Base-by-base conservation (phyloP, 2,797 vertebrate genomes). In the Gymnodraco acuticeps region DNA sequence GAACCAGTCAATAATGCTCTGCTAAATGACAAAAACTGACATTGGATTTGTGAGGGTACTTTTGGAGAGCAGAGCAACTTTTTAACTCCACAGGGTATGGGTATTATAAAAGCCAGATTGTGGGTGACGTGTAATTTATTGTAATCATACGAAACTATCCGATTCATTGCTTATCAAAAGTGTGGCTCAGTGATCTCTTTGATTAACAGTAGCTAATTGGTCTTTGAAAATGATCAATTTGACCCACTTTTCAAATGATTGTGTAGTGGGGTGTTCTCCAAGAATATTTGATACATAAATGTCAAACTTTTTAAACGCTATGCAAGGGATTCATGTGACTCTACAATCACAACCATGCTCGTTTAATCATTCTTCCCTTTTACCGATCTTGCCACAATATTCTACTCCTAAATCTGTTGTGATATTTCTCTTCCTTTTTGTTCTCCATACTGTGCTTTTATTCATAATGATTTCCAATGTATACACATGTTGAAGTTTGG, bases 41-140 rank as follows among this genome's bases (percentile, higher is more conserved):
- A 83, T 64, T 72, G 67, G 86, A 85, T 83, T 81, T 64, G 66
- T 74, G 62, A 15, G 17, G 77, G 75, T 63, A 10, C 80, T 76
- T 50, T 54, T 43, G 14, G 58, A 54, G 64, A 56, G 51, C 70
- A 55, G 46, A 67, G 61, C 10, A 60, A 69, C 72, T 59, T 78
- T 60, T 76, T 38, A 73, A 67, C 54, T 60, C 68, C 50, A 10
- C 66, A 0, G 52, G 43, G 27, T 19, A 16, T 0, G 10, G 19
- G 14, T 56, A 9, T 50, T 62, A 19, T 64, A 47, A 42, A 56
- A 72, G 51, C 58, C 0, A 16, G 50, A 64, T 16, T 67, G 61
- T 14, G 4, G 48, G 17, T 11, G 58, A 68, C 33, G 47, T 6
- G 1, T 55, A 1, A 16, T 38, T 38, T 9, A 38, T 38, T 38